Evolutionary conservation across 53 echinoderm and acorn worm genomes (phyloP).

Genomic region (Astropecten irregularis): DNA sequence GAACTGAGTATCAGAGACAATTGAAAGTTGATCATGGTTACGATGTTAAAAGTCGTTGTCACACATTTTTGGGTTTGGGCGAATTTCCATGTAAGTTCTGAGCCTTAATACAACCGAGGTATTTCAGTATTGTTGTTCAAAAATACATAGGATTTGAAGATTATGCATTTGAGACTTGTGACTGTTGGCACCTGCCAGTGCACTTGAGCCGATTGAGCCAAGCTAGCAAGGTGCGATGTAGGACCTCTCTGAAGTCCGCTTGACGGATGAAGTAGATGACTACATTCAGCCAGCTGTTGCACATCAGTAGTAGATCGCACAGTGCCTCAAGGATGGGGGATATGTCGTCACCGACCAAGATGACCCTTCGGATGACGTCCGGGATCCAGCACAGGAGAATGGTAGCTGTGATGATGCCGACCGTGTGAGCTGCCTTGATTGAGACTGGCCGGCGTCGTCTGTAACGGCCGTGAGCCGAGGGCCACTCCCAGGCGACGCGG

Average conservation of each 20-base stretch:
- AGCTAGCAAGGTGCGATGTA: background rate
- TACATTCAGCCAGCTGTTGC: background rate
- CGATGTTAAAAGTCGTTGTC: too few relatives aligned
- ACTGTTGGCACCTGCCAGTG: too few relatives aligned
- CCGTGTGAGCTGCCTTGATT: background rate
- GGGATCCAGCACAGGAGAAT: background rate
- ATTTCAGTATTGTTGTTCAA: too few relatives aligned
- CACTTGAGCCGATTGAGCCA: too few relatives aligned
- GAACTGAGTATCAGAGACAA: too few relatives aligned
- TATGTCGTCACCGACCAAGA: background rate
- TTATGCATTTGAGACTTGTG: too few relatives aligned
- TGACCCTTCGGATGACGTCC: background rate
- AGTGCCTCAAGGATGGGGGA: background rate
- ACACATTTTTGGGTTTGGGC: too few relatives aligned
- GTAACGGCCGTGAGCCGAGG: background rate
- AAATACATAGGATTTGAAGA: too few relatives aligned
- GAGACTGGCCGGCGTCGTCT: background rate
- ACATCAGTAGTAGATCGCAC: background rate
- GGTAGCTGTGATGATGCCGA: background rate
- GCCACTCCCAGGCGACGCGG: background rate
- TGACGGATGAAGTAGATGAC: constrained; percentile 6
- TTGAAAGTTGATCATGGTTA: too few relatives aligned
- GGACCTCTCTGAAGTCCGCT: background rate
- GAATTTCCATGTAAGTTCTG: too few relatives aligned
- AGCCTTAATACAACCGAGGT: too few relatives aligned